Base-by-base conservation (phyloP, 2,113 vertebrate genomes). In the Bufo gargarizans region DNA sequence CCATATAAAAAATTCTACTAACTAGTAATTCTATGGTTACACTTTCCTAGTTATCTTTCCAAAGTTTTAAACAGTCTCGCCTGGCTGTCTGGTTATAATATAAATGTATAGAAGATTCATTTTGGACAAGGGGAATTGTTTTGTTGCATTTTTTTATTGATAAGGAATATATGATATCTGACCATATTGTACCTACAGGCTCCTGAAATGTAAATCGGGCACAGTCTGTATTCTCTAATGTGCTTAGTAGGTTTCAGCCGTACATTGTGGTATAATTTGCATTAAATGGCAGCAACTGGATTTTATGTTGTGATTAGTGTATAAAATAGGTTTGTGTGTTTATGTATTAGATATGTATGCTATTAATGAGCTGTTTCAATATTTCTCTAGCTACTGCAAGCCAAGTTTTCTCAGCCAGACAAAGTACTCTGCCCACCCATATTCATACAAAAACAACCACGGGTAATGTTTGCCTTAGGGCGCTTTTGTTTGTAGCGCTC, bases 401-500 rank as follows among this genome's bases (percentile, higher is more conserved):
- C 7, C 86, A 88, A 77, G 13, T 43, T 82, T 47, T 82, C 20
- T 43, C 69, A 83, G 45, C 0, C 56, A 76, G 63, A 77, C 81
- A 88, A 72, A 74, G 67, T 22, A 82, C 53, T 8, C 43, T 59
- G 47, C 56, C 53, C 45, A 33, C 50, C 50, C 56, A 63, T 50
- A 61, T 14, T 49, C n/a, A 7, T 63, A 61, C 45, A 82, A 82
- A 74, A 74, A 17, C 45, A 33, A 63, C 50, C 50, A 59, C 22
- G 74, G 86, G 86, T 88, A 83, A 88, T 63, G 69, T n/a, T 83
- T 63, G 20, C 22, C 63, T 61, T n/a, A 67, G 20, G 63, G 12
- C 19, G 22, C 20, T 67, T 33, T 58, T 14, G 33, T 49, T 53
- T 58, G 20, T 78, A 78, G n/a, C 33, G 19, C 78, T 87, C 56